Conservation (phyloP, 2,888 invertebrate species). For the Trilocha varians region DNA sequence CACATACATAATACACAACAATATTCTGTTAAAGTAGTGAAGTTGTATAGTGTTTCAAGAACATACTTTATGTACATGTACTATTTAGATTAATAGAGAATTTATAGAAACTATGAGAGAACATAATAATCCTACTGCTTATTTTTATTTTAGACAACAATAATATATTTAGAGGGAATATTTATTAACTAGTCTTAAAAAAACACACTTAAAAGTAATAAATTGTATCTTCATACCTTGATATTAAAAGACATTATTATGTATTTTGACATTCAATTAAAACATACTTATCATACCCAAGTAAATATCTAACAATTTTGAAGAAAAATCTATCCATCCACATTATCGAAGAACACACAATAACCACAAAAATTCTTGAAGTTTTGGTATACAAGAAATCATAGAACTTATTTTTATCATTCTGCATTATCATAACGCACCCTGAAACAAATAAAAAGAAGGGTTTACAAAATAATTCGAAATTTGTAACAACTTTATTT, state of each 20-base stretch:
- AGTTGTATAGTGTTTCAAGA: no score
- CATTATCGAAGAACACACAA: not conserved
- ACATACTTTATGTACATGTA: no score
- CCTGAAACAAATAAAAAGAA: slow-evolving; percentile 30
- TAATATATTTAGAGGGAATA: no score
- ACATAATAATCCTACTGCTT: no score
- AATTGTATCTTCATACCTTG: not conserved
- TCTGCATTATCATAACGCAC: slow-evolving; percentile 68
- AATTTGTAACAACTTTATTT: not conserved
- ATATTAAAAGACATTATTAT: not conserved
- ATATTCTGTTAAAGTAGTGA: no score
- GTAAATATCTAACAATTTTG: no score
- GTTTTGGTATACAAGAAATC: slow-evolving; percentile 1
- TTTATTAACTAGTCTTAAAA: no score
- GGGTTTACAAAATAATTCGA: not conserved
- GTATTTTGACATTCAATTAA: not conserved
- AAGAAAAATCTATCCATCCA: not conserved
- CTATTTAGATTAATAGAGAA: no score
- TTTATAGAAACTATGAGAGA: no score
- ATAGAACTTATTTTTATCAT: slow-evolving; percentile 23
- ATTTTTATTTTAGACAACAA: no score
- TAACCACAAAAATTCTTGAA: not conserved
- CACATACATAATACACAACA: no score
- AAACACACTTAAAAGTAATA: not conserved
- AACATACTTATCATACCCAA: no score